Percentiles rank a stretch among this genome's conserved stretches.
Evolutionary conservation across 2,888 invertebrate species (phyloP).

Genomic region (Tyria jacobaeae): DNA sequence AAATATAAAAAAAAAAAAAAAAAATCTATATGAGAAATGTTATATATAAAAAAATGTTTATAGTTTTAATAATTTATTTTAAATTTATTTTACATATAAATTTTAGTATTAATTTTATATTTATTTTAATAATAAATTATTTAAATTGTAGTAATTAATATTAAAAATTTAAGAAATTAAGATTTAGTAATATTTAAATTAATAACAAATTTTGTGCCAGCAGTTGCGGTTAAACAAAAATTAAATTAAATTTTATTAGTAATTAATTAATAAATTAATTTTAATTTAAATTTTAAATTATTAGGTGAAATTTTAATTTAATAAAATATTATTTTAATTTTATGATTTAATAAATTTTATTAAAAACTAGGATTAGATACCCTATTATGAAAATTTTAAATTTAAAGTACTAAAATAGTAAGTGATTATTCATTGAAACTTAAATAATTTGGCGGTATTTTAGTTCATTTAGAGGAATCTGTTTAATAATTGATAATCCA

Average conservation of each 20-base stretch:
- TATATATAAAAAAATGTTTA: slow-evolving; percentile 76
- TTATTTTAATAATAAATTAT: slow-evolving; percentile 76
- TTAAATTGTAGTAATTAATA: slow-evolving; percentile 73
- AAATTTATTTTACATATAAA: slow-evolving; percentile 86
- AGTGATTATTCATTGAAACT: slow-evolving; percentile 87
- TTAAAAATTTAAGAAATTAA: slow-evolving; percentile 87
- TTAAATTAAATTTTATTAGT: slow-evolving; percentile 85
- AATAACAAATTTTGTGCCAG: slow-evolving; percentile 90
- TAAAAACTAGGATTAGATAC: slow-evolving; percentile 90
- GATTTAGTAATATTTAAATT: slow-evolving; percentile 87
- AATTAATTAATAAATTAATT: slow-evolving; percentile 64
- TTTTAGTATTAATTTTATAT: slow-evolving; percentile 73
- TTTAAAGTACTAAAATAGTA: slow-evolving; percentile 84
- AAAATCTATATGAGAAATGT: slow-evolving; percentile 61
- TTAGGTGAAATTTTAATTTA: slow-evolving; percentile 88
- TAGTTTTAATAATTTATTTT: slow-evolving; percentile 80
- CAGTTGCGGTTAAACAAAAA: slow-evolving; percentile 90
- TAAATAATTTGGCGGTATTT: slow-evolving; percentile 90
- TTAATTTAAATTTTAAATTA: slow-evolving; percentile 74
- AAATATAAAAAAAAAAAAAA: slow-evolving; percentile 67
- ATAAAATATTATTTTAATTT: slow-evolving; percentile 63
- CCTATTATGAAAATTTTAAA: slow-evolving; percentile 88
- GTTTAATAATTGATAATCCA: slow-evolving; percentile 89
- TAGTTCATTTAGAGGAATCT: slow-evolving; percentile 90
- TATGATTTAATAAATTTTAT: slow-evolving; percentile 77